Evolutionary conservation across 2,888 invertebrate species (phyloP).

Genomic region (Dinocampus coccinellae): DNA sequence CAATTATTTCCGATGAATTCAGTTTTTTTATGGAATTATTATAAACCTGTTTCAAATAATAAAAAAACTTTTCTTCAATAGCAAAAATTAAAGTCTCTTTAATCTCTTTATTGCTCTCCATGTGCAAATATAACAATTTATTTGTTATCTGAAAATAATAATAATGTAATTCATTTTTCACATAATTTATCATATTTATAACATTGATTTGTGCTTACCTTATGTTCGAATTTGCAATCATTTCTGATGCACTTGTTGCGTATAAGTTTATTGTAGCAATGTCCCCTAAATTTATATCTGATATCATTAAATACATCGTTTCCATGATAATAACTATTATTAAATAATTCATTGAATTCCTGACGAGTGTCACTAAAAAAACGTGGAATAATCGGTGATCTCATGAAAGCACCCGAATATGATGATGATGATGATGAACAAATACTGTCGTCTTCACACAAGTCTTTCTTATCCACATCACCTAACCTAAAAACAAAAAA

Average conservation of each 20-base stretch:
- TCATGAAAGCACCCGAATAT: slow-evolving; percentile 24
- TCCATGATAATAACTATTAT: neutral
- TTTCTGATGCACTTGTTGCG: neutral
- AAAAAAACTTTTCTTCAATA: neutral
- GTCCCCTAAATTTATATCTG: neutral
- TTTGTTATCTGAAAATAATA: neutral
- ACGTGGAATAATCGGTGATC: slow-evolving; percentile 27
- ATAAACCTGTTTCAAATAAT: slow-evolving; percentile 16
- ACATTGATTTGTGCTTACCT: neutral
- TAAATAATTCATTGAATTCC: neutral
- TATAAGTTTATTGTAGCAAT: neutral
- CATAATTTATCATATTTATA: neutral
- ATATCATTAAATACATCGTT: too few species aligned
- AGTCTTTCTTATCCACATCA: neutral
- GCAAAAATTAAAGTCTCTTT: neutral
- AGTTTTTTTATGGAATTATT: neutral
- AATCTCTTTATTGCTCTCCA: neutral
- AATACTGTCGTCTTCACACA: neutral
- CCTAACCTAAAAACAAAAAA: neutral
- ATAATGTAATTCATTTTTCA: neutral
- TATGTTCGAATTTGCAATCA: neutral
- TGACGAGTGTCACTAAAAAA: neutral
- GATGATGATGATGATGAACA: neutral
- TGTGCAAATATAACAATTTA: neutral
- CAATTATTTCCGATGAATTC: slow-evolving; percentile 22